Evolutionary conservation across 92 coral and sea anemone genomes (phyloP), one percentile per base, ranked within the genome.

Genomic region (Zoanthus sansibaricus): DNA sequence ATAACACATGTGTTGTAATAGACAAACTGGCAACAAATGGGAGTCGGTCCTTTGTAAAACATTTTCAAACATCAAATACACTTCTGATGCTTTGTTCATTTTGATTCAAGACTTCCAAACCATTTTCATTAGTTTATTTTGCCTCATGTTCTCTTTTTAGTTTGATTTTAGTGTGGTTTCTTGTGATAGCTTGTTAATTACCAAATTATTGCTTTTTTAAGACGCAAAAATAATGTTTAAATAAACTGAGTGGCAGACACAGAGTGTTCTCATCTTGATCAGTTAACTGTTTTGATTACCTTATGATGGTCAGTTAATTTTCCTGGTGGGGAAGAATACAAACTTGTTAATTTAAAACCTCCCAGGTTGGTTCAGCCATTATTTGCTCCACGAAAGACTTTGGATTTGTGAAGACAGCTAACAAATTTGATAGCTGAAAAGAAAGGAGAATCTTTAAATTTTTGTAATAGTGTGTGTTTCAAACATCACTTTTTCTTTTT

Each of bases 251-350:
- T 21, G 32, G 32, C 85, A 80, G 85, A 80, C 85, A 64, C 75
- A 64, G 69, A 44, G 20, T 42, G 45, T 46, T 80, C 72, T 68
- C 74, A 80, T 64, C 30, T 71, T 54, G 61, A 46, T 67, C 67
- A 49, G 55, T 80, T 66, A 55, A 66, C 75, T 80, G 75, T 64
- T 80, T 80, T 80, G 85, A 80, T 80, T 80, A 37, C 85, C 74
- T 80, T 80, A 80, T 80, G 85, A 80, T 80, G 85, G 85, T 80
- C 45, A 80, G 70, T 62, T 80, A 80, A 80, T 80, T 68, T 80
- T 80, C 85, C 85, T 80, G 85, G 85, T 80, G 85, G 85, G 75
- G 61, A 67, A 80, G 44, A 80, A 62, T 51, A 80, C 66, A 49
- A 80, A 18, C 66, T 66, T 80, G 70, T 80, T 80, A 52, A 49